Evolutionary conservation across 2,888 invertebrate species (phyloP), one percentile per base, ranked within the genome.

Genomic region (Choreutis nemorana): DNA sequence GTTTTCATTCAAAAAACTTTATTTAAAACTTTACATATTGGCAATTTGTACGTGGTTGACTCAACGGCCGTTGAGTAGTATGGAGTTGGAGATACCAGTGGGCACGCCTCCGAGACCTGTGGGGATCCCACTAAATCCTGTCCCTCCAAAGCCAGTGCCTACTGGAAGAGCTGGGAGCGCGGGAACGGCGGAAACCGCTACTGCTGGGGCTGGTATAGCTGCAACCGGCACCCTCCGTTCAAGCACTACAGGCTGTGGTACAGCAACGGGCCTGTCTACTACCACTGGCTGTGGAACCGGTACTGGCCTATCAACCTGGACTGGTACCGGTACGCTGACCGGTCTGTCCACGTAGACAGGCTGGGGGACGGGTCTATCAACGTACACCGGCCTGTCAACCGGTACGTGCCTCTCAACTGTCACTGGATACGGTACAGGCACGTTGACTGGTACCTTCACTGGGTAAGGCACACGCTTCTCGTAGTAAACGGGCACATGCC

Each of bases 351-450:
- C 73, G 24, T 81, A 75, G 4, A 85, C 84, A 11, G 84, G 81
- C 21, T 75, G 73, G 0, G 72, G 73, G 0, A 78, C 71, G 0
- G 67, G 52, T 38, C 82, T 80, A 35, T 83, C 81, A 0, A 87
- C 68, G 40, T 81, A 61, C 23, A 86, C 82, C 1, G 86, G 85
- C 25, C 83, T 70, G 39, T 81, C 72, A 1, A 84, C 77, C 2
- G 82, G 71, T 1, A 86, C 84, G 23, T 82, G 83, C 39, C 68
- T 79, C 43, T 82, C 77, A 2, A 83, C 82, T 2, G 77, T 70
- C 2, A 84, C 83, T 9, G 84, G 85, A 42, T 83, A 83, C 7
- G 83, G 83, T n/a, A 80, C 78, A 1, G 81, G 81, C 12, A 82
- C 81, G 1, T 60, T 56, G 1, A 78, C 73, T 2, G 82, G 81